Evolutionary conservation across 2,888 invertebrate genomes (phyloP), one percentile per base, ranked within the genome.

Genomic region (Corythucha ciliata): DNA sequence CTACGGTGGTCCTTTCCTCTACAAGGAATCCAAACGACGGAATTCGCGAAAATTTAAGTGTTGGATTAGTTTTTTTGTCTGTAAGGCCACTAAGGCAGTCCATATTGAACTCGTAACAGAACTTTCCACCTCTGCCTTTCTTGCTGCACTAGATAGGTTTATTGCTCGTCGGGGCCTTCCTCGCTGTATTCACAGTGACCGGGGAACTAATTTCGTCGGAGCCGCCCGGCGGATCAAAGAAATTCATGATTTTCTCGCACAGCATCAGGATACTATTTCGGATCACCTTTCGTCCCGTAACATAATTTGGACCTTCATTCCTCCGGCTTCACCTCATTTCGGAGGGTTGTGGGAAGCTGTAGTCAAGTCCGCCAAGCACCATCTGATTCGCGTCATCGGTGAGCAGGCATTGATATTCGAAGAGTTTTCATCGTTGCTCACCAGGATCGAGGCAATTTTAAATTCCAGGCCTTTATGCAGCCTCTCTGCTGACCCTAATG

Each of bases 391-490:
- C 16, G 36, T 60, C 1, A 55, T 58, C 5, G 59, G 60, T 1
- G 52, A 56, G 5, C 6, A 42, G 7, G 42, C 57, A 5, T 47
- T 64, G 8, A 62, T 59, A 1, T 62, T 56, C 20, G 63, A 65
- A 48, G 62, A 65, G 42, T 56, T 64, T 21, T 20, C 56, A 2
- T 64, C 63, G 2, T 36, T 59, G 3, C 37, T 62, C 2, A 48
- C 53, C n/a, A 60, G 63, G 40, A 56, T 64, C 2, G 63, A 64
- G 49, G 62, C 61, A 5, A 54, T 59, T 20, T 44, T 64, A 6
- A 64, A 65, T 48, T 64, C 61, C 4, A 16, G 64, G 20, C 64
- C 64, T 6, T n/a, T 65, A 0, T 57, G 57, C 18, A 52, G 59
- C 5, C 29, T 64, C 2, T 61, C 63, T 4, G 25, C 54, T 2